phyloP scores from a whole-genome alignment of 1,140 invertebrate species.

The Tetramorium parvispinum region DNA sequence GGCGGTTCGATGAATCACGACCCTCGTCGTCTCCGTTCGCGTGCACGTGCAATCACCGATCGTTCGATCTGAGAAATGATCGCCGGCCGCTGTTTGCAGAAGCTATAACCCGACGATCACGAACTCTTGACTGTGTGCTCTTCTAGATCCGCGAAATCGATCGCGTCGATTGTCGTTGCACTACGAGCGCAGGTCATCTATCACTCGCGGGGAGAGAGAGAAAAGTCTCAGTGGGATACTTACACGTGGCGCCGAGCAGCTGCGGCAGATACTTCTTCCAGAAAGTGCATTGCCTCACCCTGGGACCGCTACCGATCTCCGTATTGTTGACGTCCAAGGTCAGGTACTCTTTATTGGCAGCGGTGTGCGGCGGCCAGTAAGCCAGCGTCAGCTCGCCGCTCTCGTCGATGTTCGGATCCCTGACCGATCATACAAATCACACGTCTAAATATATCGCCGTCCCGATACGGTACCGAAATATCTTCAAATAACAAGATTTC shows the following conservation, averaged over 20 bases:
- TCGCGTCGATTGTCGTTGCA: no score
- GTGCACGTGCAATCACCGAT: constrained; percentile 8
- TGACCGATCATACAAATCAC: constrained; percentile 72
- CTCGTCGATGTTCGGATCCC: constrained; percentile 89
- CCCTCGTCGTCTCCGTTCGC: constrained; percentile 4
- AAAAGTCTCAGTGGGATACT: constrained; percentile 75
- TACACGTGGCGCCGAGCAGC: constrained; percentile 91
- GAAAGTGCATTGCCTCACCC: constrained; percentile 97
- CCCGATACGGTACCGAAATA: constrained; percentile 6
- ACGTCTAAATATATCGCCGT: neutral
- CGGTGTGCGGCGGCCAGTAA: constrained; percentile 95
- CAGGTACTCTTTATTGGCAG: constrained; percentile 93
- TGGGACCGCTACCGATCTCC: constrained; percentile 93
- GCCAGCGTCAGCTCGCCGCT: constrained; percentile 89
- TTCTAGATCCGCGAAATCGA: no score
- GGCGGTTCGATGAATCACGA: constrained; percentile 15
- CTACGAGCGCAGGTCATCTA: no score
- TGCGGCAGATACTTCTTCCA: constrained; percentile 98
- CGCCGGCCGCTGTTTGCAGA: constrained; percentile 58
- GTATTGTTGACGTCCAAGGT: constrained; percentile 93
- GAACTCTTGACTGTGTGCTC: no score
- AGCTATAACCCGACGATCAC: no score
- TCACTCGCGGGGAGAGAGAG: neutral
- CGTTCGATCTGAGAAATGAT: constrained; percentile 49
- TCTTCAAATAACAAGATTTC: neutral